Evolutionary conservation across 2,113 vertebrate species (phyloP), one percentile per base, ranked within the genome.

Genomic region (Pseudorectes ferrugineus): DNA sequence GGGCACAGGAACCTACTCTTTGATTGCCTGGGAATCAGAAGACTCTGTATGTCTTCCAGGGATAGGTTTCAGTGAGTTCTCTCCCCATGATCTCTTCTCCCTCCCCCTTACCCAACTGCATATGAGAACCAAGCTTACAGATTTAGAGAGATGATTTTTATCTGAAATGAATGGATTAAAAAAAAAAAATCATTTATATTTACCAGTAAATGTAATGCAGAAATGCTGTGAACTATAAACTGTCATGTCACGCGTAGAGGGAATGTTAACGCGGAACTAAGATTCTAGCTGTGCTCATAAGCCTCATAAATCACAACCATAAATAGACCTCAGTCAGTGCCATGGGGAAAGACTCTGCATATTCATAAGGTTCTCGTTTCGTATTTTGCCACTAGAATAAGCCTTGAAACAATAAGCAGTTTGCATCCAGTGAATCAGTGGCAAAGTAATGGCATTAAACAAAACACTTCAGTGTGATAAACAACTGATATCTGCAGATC

Each of bases 381-480:
- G 29, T 76, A 52, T 59, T 55, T 82, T 72, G 61, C 77, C 73
- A 40, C 71, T n/a, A 51, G 43, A 58, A 46, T 86, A 94, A 96
- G 68, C 74, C 91, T 96, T 94, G 75, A 81, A 95, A 88, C 3
- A 1, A 11, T 70, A 74, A 91, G 94, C 43, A 57, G 62, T 93
- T 89, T 90, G 66, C 79, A 85, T 92, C 49, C 54, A 88, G 72
- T 73, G 67, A 88, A 81, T 96, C 74, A 43, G 66, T 88, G 77
- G 62, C 75, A 90, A 78, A 88, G 74, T 92, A 94, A 96, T 68
- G 66, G 57, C 83, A 84, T 77, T 93, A 93, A 95, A 96, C 43
- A 95, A 85, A 95, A 92, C 71, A 43, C 45, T 95, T 96, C 88
- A 92, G 28, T 21, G 49, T 96, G 97, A 96, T 89, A 91, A 96